Evolutionary conservation across 2,888 invertebrate genomes (phyloP), one percentile per base, ranked within the genome.

Genomic region (Dynastes hyllus): DNA sequence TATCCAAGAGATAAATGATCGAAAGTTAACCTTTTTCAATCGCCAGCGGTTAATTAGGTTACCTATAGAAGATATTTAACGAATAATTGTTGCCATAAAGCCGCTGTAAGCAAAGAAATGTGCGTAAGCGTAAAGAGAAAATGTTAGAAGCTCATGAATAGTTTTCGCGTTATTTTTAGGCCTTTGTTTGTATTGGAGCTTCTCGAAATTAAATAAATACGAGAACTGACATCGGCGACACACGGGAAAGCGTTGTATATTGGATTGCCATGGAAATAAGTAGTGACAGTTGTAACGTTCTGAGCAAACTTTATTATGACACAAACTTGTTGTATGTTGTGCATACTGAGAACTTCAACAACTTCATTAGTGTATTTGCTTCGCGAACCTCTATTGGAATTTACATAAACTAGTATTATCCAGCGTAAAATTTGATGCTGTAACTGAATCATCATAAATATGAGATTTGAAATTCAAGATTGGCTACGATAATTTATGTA

Each of bases 21-120:
- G 67, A 67, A 67, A 67, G 67, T 67, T 67, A 50, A 22, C 67
- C 50, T 45, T 67, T 67, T 67, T 67, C 63, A 63, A 63, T 63
- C 29, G 63, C 29, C 29, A 32, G 11, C 63, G 29, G 63, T 63
- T 63, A 63, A 63, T 63, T 63, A 63, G 2, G 13, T 45, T 45
- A 45, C 45, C 63, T 29, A 29, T 13, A 29, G 1, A 29, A 61
- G 61, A 22, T 27, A 2, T 61, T 22, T 11, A n/a, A 11, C 61
- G 61, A 61, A 61, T 61, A 63, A 32, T 63, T 32, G 22, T 29
- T 32, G 63, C 32, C 13, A 32, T 32, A 32, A 8, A 29, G 27
- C 29, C 8, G 63, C 13, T 13, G 27, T 32, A 63, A 1, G 63
- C 2, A 13, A 63, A 63, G 13, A 58, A 22, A 58, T 58, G 22